These are phyloP conservation scores for Drosophila ohnishii DNA, from an alignment of 1,140 invertebrate genomes.

Conservation along the genomic window DNA sequence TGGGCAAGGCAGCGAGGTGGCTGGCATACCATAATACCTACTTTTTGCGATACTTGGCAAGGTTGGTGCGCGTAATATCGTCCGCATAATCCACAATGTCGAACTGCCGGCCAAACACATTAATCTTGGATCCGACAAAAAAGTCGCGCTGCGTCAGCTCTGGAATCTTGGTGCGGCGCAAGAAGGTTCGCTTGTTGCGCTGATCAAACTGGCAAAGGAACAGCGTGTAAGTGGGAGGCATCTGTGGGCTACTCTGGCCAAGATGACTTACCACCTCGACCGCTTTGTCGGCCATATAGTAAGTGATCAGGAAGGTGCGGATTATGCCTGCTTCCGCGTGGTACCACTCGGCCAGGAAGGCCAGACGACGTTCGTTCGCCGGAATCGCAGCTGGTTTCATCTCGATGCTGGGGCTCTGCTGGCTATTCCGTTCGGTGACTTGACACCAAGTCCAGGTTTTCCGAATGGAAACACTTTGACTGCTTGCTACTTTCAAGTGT, in stretches of 20 bases:
- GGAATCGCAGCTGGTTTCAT: conserved; percentile 34
- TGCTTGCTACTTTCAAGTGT: conserved; percentile 40
- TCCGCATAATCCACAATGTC: conserved; percentile 92
- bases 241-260: not conserved
- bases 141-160: conserved; percentile 88
- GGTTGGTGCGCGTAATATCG: conserved; percentile 85
- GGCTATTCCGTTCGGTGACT: conserved; percentile 6
- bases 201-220: conserved; percentile 88
- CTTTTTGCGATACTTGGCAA: conserved; percentile 86
- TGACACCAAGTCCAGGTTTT: conserved; percentile 14
- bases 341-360: conserved; percentile 92
- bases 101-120: conserved; percentile 90
- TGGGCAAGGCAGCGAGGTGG: not conserved
- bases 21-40: conserved; percentile 73
- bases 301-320: conserved; percentile 90
- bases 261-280: conserved; percentile 88
- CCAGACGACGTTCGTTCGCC: conserved; percentile 39
- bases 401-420: not conserved
- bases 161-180: conserved; percentile 89
- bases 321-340: conserved; percentile 89
- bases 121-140: conserved; percentile 90
- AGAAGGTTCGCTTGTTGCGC: conserved; percentile 89
- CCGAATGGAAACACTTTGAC: conserved; percentile 22
- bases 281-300: conserved; percentile 88
- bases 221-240: not conserved